Percentiles rank a stretch among this genome's conserved stretches.
Evolutionary conservation across 2,888 invertebrate genomes (phyloP).

Genomic region (Sinotaia quadrata): DNA sequence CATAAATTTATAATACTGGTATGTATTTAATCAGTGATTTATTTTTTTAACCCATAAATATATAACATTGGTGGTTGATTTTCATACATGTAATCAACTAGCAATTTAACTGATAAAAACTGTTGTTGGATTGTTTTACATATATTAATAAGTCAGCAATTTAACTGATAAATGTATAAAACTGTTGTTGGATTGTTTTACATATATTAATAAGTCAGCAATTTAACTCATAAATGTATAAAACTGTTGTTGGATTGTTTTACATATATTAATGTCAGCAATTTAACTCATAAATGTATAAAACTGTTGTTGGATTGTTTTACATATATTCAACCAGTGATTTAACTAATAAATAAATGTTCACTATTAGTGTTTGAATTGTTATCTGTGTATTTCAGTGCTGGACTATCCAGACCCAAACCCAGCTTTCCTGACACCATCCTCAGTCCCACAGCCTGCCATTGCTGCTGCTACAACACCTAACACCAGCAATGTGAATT

Average conservation of each 20-base stretch:
- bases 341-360: neutral
- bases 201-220: neutral
- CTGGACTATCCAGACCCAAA: conserved; percentile 23
- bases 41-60: too few species aligned
- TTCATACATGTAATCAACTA: neutral
- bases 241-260: too few species aligned
- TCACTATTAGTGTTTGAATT: too few species aligned
- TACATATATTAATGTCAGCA: neutral
- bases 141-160: neutral
- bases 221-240: neutral
- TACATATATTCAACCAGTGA: neutral
- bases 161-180: neutral
- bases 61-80: too few species aligned
- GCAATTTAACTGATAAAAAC: neutral
- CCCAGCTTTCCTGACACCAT: conserved; percentile 36
- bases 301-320: too few species aligned
- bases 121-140: too few species aligned
- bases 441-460: conserved; percentile 12
- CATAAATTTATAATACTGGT: too few species aligned
- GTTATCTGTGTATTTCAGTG: too few species aligned
- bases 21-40: too few species aligned
- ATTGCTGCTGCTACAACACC: conserved; percentile 41
- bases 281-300: too few species aligned
- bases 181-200: too few species aligned
- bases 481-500: conserved; percentile 51